Percentiles rank a stretch among this genome's conserved stretches.
These are phyloP conservation scores for Umimayanthus kanabou DNA, from an alignment of 92 coral and sea anemone species.

Conservation along the genomic window DNA sequence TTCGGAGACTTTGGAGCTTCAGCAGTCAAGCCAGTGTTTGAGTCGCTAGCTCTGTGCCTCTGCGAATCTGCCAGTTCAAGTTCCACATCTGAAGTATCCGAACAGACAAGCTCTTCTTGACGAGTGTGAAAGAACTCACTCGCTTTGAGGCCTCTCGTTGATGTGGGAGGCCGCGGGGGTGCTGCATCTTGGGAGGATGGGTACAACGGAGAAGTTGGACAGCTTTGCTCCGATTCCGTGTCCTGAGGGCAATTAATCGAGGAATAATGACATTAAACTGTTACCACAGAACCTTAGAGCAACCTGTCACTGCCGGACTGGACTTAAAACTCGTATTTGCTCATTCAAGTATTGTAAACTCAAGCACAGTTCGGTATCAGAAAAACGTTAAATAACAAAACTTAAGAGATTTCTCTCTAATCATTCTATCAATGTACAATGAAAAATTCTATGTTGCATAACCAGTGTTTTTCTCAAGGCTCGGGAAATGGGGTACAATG, in stretches of 20 bases:
- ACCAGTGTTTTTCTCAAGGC: too few species aligned
- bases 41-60: neutral
- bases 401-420: neutral
- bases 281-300: neutral
- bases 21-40: neutral
- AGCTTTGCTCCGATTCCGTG: neutral
- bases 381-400: neutral
- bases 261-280: neutral
- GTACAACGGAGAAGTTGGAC: constrained; percentile 3
- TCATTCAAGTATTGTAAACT: neutral
- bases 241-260: neutral
- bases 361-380: neutral
- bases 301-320: neutral
- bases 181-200: neutral
- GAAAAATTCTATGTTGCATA: too few species aligned
- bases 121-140: neutral
- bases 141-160: constrained; percentile 2
- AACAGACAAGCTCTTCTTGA: neutral
- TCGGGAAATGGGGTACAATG: too few species aligned
- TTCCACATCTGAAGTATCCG: neutral
- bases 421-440: neutral
- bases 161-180: constrained; percentile 1
- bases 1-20: neutral
- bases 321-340: neutral
- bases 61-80: neutral